Base-by-base conservation (phyloP, 35 echinoderm and acorn worm species). In the Anneissia japonica region DNA sequence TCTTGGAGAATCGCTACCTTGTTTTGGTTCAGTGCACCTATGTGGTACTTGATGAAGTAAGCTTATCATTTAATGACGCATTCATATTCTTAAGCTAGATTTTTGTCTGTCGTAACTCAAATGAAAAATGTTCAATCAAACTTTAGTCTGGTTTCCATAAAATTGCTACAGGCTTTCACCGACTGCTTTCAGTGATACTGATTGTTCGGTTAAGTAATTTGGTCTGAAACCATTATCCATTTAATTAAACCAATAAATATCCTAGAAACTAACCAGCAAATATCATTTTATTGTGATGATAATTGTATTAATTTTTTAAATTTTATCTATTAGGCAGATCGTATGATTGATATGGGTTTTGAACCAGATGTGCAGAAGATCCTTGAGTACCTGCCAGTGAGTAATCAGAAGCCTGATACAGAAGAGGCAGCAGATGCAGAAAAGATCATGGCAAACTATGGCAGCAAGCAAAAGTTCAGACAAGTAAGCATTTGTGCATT, bases 321-420 rank as follows among this genome's bases (percentile, higher is more conserved):
- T n/a, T n/a, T n/a, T n/a, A 32, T 56, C 38, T 29, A 12, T 13
- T 43, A 99, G 96, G 96, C 96, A 41, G 96, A 99, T 85, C 82
- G 92, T 39, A 99, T 99, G 96, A 99, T 99, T 84, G 96, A 99
- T 81, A 93, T 99, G 96, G 96, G 96, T 80, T 99, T 99, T 87
- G 96, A 99, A 46, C 92, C 96, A 31, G 96, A 99, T 38, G 96
- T 99, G 0, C 96, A 99, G 74, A 94, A 87, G 64, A 99, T 99
- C 38, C 86, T 99, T 14, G 85, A 89, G 16, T 92, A 94, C 74
- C 84, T 99, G 0, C 96, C 96, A 75, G 96, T 99, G 55, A 91
- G 86, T 82, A 99, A 99, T 92, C 82, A 87, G 89, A 99, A 99
- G 75, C 96, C 96, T 87, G 96, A 99, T 80, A 92, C 96, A 29